Evolutionary conservation across 2,797 vertebrate species (phyloP), one percentile per base, ranked within the genome.

Genomic region (Podarcis lilfordi): DNA sequence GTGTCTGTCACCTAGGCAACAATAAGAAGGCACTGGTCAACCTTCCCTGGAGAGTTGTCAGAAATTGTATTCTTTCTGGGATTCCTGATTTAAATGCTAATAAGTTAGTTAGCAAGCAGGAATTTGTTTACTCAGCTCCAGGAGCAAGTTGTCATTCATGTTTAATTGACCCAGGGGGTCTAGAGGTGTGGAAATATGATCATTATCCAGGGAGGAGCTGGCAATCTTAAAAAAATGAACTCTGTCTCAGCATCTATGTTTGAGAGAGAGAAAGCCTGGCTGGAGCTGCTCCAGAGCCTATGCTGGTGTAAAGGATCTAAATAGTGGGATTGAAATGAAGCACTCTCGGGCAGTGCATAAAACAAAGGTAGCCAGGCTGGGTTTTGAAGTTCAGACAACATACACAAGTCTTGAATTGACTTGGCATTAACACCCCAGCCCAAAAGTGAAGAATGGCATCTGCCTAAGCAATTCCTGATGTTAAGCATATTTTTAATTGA

Each of bases 1-100:
- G 50, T 35, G 15, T 84, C 15, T 8, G 37, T 82, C 50, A 77
- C 59, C 61, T 88, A 82, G 80, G 72, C 71, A 81, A 68, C 86
- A 35, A 21, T 19, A 50, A 29, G 59, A 76, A 75, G n/a, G 5
- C 50, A 82, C n/a, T 68, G 80, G 59, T 87, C 79, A 66, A 19
- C 13, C 69, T 82, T 82, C 71, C 71, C 25, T 23, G n/a, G 80
- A 88, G 71, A 35, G 23, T 13, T 68, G 59, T 68, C 59, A 66
- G 80, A 50, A 82, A 68, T 76, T 68, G 40, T 76, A 32, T 76
- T 68, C 59, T 45, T 64, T 66, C 86, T 23, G 43, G 72, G 83
- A 88, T 88, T 82, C 43, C 61, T 40, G 61, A 88, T 55, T 88
- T 66, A 82, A 83, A 55, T 77, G 59, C 80, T 66, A 88, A 40